phyloP scores from a whole-genome alignment of 2,888 invertebrate genomes.

The Xestoiulus laeticollis region DNA sequence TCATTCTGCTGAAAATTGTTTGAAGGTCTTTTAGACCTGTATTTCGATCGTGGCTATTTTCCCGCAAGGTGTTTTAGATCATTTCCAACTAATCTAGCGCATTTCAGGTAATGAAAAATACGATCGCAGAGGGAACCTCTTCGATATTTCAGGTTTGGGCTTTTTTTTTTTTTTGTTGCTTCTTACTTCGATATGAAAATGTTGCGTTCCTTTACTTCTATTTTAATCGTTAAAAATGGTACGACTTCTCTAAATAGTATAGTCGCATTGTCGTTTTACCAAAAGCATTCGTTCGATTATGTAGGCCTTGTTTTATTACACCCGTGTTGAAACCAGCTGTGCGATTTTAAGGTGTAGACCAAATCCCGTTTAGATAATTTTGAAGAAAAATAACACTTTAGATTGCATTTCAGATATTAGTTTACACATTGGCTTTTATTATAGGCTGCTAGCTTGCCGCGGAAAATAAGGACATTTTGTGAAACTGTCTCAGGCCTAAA shows the following conservation, averaged over 20 bases:
- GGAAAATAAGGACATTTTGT: not conserved
- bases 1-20: not conserved
- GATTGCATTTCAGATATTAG: not conserved
- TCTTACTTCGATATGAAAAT: not conserved
- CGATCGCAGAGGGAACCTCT: not conserved
- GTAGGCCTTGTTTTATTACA: not conserved
- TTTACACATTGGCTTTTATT: not conserved
- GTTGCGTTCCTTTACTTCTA: not conserved
- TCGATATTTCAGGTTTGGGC: not conserved
- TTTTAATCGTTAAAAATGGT: not conserved
- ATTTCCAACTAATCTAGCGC: not conserved
- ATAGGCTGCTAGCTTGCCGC: not conserved
- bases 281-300: not conserved
- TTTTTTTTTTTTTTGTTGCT: not conserved
- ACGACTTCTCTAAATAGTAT: not conserved
- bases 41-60: not conserved
- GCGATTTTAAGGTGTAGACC: not conserved
- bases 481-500: not conserved
- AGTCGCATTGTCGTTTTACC: not conserved
- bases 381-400: not conserved
- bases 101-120: not conserved
- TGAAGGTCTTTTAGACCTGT: not conserved
- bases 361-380: not conserved
- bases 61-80: not conserved
- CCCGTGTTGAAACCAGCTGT: constrained; percentile 14